Conservation (phyloP, 2,113 vertebrate species). For the Myrmecophaga tridactyla region DNA sequence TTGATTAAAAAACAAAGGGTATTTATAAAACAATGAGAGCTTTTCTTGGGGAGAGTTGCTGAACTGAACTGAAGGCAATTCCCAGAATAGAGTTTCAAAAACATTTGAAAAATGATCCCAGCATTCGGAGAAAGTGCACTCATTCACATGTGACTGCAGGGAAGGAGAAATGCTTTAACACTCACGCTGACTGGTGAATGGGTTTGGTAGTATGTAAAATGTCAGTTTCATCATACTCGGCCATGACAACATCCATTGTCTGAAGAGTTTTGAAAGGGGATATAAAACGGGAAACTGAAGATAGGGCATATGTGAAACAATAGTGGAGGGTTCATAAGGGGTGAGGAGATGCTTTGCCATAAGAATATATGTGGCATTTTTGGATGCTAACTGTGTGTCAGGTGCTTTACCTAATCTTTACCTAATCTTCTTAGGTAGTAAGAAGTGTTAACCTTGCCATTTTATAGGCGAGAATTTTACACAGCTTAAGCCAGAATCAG, state of each 20-base stretch:
- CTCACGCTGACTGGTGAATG: too few species aligned
- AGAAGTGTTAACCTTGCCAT: not conserved
- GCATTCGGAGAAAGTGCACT: not conserved
- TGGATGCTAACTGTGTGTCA: not conserved
- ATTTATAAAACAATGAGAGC: not conserved
- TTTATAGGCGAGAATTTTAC: not conserved
- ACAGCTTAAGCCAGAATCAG: not conserved
- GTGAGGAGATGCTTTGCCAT: not conserved
- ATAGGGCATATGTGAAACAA: not conserved
- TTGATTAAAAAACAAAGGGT: not conserved
- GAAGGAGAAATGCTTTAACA: not conserved
- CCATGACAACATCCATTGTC: not conserved
- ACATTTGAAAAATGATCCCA: not conserved
- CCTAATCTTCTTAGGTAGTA: not conserved
- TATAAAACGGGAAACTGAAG: not conserved
- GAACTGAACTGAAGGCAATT: not conserved
- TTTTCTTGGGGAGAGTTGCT: not conserved
- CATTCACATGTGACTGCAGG: not conserved
- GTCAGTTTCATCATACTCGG: not conserved
- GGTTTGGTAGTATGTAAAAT: not conserved
- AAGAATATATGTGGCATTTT: rapidly evolving
- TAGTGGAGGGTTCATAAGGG: not conserved
- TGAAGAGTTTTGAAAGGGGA: not conserved
- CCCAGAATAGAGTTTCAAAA: not conserved
- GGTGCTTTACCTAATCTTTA: not conserved